Evolutionary conservation across 2,888 invertebrate species (phyloP).

Genomic region (Andrena fulva): DNA sequence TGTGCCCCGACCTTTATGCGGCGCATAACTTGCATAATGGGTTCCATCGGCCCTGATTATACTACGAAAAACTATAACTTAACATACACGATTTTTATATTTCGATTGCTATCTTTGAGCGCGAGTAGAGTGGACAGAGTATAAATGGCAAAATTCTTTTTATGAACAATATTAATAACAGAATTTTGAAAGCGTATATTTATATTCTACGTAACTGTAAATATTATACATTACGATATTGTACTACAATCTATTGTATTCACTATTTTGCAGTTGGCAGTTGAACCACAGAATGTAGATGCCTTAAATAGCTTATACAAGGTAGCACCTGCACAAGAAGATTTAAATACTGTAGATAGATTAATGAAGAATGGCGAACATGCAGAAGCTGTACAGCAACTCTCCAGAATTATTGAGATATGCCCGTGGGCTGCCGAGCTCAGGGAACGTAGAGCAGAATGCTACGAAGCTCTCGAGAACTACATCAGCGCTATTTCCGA

Average conservation of each 20-base stretch:
- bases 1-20: too few species aligned
- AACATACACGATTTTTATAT: too few species aligned
- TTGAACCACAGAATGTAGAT: slow-evolving; percentile 92
- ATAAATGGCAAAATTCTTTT: too few species aligned
- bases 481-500: slow-evolving; percentile 95
- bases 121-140: too few species aligned
- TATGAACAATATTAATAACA: too few species aligned
- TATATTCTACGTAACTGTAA: neutral
- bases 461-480: slow-evolving; percentile 92
- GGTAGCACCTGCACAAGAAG: slow-evolving; percentile 88
- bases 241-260: neutral
- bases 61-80: too few species aligned
- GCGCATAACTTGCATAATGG: too few species aligned
- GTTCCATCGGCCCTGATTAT: too few species aligned
- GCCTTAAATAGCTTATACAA: slow-evolving; percentile 89
- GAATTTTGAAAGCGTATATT: too few species aligned
- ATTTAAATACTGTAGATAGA: slow-evolving; percentile 89
- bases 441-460: slow-evolving; percentile 94
- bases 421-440: slow-evolving; percentile 96
- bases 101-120: too few species aligned
- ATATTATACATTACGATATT: neutral
- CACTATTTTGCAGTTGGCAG: slow-evolving; percentile 85
- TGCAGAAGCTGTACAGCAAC: slow-evolving; percentile 87
- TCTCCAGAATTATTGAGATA: slow-evolving; percentile 90
- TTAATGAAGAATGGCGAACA: slow-evolving; percentile 87